A percentile compares a stretch with the other conserved stretches of the same genome.
Evolutionary conservation across 2,888 invertebrate genomes (phyloP).

Genomic region (Drosophila meridiana): DNA sequence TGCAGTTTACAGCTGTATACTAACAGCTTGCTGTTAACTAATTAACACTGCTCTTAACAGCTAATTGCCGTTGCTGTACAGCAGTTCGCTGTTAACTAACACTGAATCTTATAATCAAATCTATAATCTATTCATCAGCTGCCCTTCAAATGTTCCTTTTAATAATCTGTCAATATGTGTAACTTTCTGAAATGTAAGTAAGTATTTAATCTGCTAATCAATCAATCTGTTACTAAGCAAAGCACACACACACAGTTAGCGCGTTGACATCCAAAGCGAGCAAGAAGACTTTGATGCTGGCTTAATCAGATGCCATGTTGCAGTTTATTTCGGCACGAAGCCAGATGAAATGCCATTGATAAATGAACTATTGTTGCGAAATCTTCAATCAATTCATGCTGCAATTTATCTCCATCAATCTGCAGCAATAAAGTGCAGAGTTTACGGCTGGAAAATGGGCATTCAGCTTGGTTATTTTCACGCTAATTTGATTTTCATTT

Average conservation of each 20-base stretch:
- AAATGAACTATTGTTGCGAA: conserved; percentile 29
- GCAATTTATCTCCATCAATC: conserved; percentile 36
- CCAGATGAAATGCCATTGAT: conserved; percentile 17
- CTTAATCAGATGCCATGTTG: conserved; percentile 25
- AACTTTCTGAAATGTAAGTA: background rate
- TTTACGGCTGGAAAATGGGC: conserved; percentile 14
- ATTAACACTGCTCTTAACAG: background rate
- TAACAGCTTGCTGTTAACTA: background rate
- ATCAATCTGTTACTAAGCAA: background rate
- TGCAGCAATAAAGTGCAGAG: conserved; percentile 7
- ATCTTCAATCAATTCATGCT: conserved; percentile 23
- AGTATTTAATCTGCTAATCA: background rate
- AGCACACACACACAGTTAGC: background rate
- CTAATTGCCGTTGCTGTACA: background rate
- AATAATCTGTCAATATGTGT: background rate
- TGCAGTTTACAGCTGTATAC: no score
- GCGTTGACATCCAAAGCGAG: background rate
- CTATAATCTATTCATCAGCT: background rate
- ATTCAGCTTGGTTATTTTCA: conserved; percentile 23
- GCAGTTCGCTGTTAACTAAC: background rate
- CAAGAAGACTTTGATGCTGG: conserved; percentile 6
- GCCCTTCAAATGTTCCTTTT: background rate
- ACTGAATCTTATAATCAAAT: background rate
- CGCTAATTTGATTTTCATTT: conserved; percentile 72
- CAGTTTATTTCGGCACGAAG: conserved; percentile 5